These are phyloP conservation scores for Tiaroga cobitis DNA, from an alignment of 2,797 vertebrate species.

Conservation along the genomic window DNA sequence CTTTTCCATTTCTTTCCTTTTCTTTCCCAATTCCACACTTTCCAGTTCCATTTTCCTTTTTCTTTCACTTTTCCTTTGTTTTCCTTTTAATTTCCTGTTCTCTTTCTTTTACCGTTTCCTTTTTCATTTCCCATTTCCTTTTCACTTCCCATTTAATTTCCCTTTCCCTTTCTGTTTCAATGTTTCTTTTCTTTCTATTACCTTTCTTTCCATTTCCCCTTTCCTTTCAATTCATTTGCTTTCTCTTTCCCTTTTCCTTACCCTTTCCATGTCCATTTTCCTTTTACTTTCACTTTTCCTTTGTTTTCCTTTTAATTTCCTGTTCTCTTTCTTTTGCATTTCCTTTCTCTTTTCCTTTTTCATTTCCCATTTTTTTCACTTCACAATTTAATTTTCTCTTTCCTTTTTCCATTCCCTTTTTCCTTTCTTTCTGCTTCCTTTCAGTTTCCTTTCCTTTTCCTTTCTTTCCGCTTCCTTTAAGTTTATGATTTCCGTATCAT, in stretches of 20 bases:
- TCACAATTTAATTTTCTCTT: background rate
- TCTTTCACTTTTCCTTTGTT: constrained; percentile 16
- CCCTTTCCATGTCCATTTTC: background rate
- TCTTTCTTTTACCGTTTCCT: background rate
- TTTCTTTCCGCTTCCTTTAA: background rate
- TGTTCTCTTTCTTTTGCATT: constrained; percentile 41
- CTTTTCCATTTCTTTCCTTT: background rate
- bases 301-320: background rate
- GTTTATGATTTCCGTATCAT: background rate
- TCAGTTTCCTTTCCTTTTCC: background rate
- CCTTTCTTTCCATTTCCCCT: constrained; percentile 20
- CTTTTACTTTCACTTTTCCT: no score
- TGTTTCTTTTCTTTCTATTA: background rate
- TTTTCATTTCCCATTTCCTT: background rate
- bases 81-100: constrained; percentile 11
- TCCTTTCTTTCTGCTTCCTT: background rate
- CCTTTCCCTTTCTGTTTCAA: constrained; percentile 48
- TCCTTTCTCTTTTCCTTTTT: background rate
- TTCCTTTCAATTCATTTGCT: background rate
- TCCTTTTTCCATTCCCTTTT: background rate
- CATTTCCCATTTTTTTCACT: background rate
- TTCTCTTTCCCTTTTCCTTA: background rate
- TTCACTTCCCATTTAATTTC: background rate
- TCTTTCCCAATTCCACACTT: no score
- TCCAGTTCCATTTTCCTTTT: background rate